phyloP scores from a whole-genome alignment of 2,888 invertebrate species.

The Lucinisca nassula region DNA sequence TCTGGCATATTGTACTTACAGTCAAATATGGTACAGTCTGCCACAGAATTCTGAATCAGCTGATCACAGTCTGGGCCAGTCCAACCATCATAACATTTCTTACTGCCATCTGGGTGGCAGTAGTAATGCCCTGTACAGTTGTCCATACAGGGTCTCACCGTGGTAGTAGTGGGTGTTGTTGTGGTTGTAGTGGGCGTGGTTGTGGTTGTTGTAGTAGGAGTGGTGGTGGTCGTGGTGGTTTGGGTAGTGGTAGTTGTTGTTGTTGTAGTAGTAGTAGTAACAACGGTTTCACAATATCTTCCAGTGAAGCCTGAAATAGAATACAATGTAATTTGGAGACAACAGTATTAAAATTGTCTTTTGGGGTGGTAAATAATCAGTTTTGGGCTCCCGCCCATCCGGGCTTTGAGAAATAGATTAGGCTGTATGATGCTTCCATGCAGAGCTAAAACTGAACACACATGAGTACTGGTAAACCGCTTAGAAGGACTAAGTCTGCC shows the following conservation, averaged over 20 bases:
- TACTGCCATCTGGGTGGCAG: slow-evolving; percentile 48
- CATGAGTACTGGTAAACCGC: too few relatives aligned
- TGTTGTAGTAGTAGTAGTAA: slow-evolving; percentile 25
- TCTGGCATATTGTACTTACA: background rate
- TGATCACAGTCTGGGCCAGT: slow-evolving; percentile 39
- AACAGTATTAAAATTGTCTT: too few relatives aligned
- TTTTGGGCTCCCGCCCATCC: too few relatives aligned
- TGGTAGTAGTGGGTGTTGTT: slow-evolving; percentile 38
- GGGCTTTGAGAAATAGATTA: too few relatives aligned
- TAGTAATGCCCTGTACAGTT: slow-evolving; percentile 46
- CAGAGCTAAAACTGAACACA: too few relatives aligned
- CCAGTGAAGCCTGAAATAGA: slow-evolving; percentile 16
- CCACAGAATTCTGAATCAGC: slow-evolving; percentile 23
- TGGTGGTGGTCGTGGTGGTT: slow-evolving; percentile 21
- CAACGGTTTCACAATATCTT: background rate
- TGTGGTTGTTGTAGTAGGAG: slow-evolving; percentile 25
- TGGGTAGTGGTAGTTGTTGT: slow-evolving; percentile 11
- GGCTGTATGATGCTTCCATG: too few relatives aligned
- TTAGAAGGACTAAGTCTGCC: too few relatives aligned
- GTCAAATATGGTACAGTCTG: slow-evolving; percentile 44
- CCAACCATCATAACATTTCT: slow-evolving; percentile 60
- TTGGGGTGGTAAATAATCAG: too few relatives aligned
- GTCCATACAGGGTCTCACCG: slow-evolving; percentile 1
- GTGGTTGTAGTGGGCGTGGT: slow-evolving; percentile 30
- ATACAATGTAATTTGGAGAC: too few relatives aligned